A percentile compares a stretch with the other conserved stretches of the same genome.
phyloP scores from a whole-genome alignment of 2,888 invertebrate species.

The Antheraea yamamai region DNA sequence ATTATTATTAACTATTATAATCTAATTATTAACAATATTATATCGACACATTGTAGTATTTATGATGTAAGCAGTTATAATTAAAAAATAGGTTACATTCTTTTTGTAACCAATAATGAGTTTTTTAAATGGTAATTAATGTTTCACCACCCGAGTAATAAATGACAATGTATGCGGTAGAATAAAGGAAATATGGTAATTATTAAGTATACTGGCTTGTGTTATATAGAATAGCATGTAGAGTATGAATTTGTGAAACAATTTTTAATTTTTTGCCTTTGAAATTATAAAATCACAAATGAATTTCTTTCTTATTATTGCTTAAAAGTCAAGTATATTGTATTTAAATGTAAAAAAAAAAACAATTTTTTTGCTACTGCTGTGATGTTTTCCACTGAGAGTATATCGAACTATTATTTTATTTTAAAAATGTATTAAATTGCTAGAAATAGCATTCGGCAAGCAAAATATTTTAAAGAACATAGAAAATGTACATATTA shows the following conservation, averaged over 20 bases:
- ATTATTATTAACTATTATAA: slow-evolving; percentile 7
- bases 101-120: not conserved
- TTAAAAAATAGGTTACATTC: not conserved
- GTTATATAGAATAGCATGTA: not conserved
- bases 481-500: not conserved
- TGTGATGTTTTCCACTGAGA: too few species aligned
- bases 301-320: too few species aligned
- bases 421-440: not conserved
- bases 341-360: too few species aligned
- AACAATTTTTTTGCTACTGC: too few species aligned
- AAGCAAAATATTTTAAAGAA: not conserved
- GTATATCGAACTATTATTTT: not conserved
- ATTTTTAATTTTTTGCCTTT: not conserved
- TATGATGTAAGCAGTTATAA: not conserved
- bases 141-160: not conserved
- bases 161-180: not conserved
- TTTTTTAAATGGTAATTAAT: not conserved
- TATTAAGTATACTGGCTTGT: not conserved
- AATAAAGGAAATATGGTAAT: not conserved
- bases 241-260: not conserved
- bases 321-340: too few species aligned
- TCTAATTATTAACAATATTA: not conserved
- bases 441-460: not conserved
- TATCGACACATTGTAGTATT: not conserved
- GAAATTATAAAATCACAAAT: too few species aligned